Evolutionary conservation across 2,113 vertebrate species (phyloP), one percentile per base, ranked within the genome.

Genomic region (Chaetura pelagica): DNA sequence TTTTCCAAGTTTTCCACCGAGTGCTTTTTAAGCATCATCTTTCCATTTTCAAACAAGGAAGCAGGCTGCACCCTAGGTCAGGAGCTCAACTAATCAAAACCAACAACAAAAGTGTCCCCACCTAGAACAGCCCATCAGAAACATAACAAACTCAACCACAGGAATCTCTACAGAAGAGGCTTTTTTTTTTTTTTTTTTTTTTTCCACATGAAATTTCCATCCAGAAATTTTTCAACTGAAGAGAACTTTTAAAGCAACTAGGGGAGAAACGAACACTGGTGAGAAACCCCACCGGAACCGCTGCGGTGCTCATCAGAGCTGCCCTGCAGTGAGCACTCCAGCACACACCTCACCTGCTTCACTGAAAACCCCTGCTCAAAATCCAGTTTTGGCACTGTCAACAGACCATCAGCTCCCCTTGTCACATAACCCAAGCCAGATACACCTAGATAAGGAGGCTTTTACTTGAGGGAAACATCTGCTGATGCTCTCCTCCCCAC

Each of bases 391-490:
- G 32, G 34, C 58, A 46, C 40, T 58, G 67, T 63, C 55, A 57
- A 14, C 20, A 74, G 27, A 83, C 51, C 79, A 73, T 32, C 58
- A 77, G 0, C 7, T 2, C 51, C 35, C 46, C 40, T 2, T 4
- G n/a, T 7, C 82, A 35, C 17, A 29, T 8, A 84, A 42, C 26
- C 34, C 44, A 19, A 11, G 21, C 2, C 12, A 74, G 21, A 72
- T 2, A 22, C 3, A 49, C 6, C 11, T 46, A 68, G 24, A 9
- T 6, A 87, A 61, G 0, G 2, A 75, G 13, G 27, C 14, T 74
- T 79, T 57, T 6, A 7, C 0, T 2, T 0, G 1, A 34, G 21
- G 35, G 29, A 38, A 46, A 23, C 38, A 30, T 21, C 48, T 44
- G 49, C 46, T 17, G 15, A 17, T 27, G 51, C 12, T n/a, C 8